Base-by-base conservation (phyloP, 2,797 vertebrate genomes). In the Girardinus metallicus region DNA sequence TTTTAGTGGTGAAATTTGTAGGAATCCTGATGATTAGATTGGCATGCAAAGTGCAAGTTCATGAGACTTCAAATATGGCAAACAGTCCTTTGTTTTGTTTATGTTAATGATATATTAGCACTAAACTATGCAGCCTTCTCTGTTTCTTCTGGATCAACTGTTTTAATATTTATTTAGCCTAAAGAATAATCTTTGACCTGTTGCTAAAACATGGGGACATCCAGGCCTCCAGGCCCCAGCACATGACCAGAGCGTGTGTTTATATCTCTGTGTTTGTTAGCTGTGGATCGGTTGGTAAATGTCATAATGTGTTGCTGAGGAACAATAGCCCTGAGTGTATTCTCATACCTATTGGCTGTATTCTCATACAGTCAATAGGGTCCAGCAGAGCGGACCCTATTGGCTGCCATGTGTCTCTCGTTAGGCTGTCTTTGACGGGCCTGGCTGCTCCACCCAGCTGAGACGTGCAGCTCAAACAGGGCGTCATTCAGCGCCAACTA, bases 331-430 rank as follows among this genome's bases (percentile, higher is more conserved):
- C 46, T 31, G 79, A 88, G 68, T 87, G 82, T 86, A 47, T 78
- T 76, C 31, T 87, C 62, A n/a, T n/a, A n/a, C n/a, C n/a, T n/a
- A n/a, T n/a, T n/a, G n/a, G n/a, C n/a, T n/a, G n/a, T n/a, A n/a
- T n/a, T n/a, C n/a, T n/a, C n/a, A n/a, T n/a, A n/a, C n/a, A n/a
- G n/a, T n/a, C n/a, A n/a, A n/a, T n/a, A n/a, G n/a, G n/a, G n/a
- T n/a, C 77, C 80, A 83, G 76, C 76, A 21, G 81, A 86, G 82
- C 60, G 10, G 80, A 73, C 81, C 76, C 34, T 84, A 73, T 83
- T 75, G 85, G 86, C 79, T 86, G 83, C 88, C 92, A 94, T 90
- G 89, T 91, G 91, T 88, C 86, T 94, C 87, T 91, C 86, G 86
- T 93, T 92, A 93, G 76, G 74, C 78, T 80, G 80, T 92, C 86